Percentiles rank a stretch among this genome's conserved stretches.
Evolutionary conservation across 2,888 invertebrate species (phyloP).

Genomic region (Apomyelois bistriatella): DNA sequence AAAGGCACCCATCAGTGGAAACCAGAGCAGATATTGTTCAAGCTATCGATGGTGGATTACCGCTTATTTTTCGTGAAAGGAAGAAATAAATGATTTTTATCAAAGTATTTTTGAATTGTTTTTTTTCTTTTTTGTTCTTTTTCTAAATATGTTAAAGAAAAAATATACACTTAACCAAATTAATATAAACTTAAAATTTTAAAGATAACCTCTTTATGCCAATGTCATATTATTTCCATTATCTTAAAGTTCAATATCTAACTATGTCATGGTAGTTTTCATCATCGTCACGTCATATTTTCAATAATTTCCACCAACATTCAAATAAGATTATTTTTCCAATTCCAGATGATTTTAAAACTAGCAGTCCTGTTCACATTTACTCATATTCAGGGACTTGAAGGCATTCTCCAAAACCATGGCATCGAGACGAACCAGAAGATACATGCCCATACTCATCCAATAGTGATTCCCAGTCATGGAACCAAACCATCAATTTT

Average conservation of each 20-base stretch:
- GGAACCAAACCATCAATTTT: conserved; percentile 8
- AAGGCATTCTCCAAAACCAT: conserved; percentile 30
- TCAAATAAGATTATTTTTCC: background rate
- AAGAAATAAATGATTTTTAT: conserved; percentile 2
- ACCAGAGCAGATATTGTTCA: conserved; percentile 23
- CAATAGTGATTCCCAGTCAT: conserved; percentile 24
- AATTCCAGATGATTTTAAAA: conserved; percentile 47
- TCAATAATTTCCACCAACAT: background rate
- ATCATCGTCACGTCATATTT: background rate
- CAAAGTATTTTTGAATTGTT: too few species aligned
- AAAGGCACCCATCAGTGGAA: conserved; percentile 16
- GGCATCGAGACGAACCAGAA: conserved; percentile 11
- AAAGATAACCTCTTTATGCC: too few species aligned
- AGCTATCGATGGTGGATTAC: conserved; percentile 22
- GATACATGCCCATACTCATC: conserved; percentile 19
- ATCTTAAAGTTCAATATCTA: too few species aligned
- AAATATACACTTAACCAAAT: too few species aligned
- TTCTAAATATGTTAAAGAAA: too few species aligned
- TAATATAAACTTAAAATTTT: too few species aligned
- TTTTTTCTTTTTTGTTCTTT: too few species aligned
- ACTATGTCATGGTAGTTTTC: background rate
- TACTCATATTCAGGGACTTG: conserved; percentile 29
- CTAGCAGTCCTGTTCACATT: conserved; percentile 33
- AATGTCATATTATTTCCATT: too few species aligned
- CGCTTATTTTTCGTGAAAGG: conserved; percentile 20